Evolutionary conservation across 2,113 vertebrate species (phyloP), one percentile per base, ranked within the genome.

Genomic region (Xiphophorus couchianus): DNA sequence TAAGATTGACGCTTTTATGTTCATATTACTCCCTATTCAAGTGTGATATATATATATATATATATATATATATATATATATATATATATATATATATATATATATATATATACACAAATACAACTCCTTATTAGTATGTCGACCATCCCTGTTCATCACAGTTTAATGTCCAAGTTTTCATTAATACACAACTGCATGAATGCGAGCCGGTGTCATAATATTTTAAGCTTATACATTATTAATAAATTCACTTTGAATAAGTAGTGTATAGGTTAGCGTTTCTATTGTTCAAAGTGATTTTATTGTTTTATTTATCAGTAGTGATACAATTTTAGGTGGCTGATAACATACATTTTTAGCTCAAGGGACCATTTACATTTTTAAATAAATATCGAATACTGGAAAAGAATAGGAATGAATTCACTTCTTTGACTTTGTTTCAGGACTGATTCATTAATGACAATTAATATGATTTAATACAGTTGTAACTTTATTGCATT

Each of bases 1-100:
- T 74, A 63, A 63, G 10, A 69, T 83, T 78, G 77, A 51, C 60
- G 68, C 37, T 11, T 28, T 11, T 12, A 44, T 33, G 28, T 70
- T 76, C 42, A 72, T 72, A 69, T 60, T 75, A 61, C 10, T 58
- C 33, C 11, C 13, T 9, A 39, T 33, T 11, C 30, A 62, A 66
- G 61, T 15, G 12, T 2, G 22, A 13, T 30, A 30, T 30, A 30
- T 30, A 30, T 30, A 30, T 2, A 30, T 2, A 3, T 3, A 30
- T 30, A 30, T 30, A 3, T 30, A 30, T 30, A 30, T 30, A 30
- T 30, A 30, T 30, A 0, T 30, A 30, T 30, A 30, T 30, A 30
- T 30, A 30, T 31, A 31, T 31, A 31, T 31, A 31, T 0, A 31
- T 31, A 33, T 33, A 33, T 33, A 33, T 33, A 28, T 28, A 28